phyloP scores from a whole-genome alignment of 1,140 invertebrate genomes.

The Chelonus insularis region DNA sequence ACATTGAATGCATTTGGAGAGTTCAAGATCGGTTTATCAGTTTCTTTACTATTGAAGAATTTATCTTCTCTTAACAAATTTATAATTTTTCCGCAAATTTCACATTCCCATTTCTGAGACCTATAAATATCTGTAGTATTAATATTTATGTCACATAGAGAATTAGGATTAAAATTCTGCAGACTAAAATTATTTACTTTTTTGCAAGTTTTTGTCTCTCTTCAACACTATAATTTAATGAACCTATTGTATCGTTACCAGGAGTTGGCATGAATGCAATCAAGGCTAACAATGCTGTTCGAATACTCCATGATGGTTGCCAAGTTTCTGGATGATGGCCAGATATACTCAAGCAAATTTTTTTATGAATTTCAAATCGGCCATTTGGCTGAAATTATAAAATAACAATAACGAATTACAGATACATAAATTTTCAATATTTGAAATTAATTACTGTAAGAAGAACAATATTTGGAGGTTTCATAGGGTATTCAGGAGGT shows the following conservation, averaged over 20 bases:
- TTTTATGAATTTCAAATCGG: constrained; percentile 91
- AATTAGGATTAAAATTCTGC: too few relatives aligned
- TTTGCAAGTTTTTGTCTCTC: constrained; percentile 82
- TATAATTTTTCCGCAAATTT: constrained; percentile 51
- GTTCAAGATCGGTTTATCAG: constrained; percentile 56
- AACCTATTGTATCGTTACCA: constrained; percentile 86
- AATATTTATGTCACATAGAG: too few relatives aligned
- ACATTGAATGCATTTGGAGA: constrained; percentile 47
- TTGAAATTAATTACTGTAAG: constrained; percentile 70
- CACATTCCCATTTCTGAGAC: constrained; percentile 54
- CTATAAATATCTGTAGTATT: constrained; percentile 34
- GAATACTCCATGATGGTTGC: constrained; percentile 95
- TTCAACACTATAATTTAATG: constrained; percentile 82
- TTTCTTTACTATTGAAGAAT: constrained; percentile 50
- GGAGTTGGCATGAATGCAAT: constrained; percentile 94
- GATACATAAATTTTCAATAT: constrained; percentile 13
- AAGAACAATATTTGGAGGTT: constrained; percentile 94
- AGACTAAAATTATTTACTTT: constrained; percentile 61
- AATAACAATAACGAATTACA: neutral
- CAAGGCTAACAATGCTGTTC: constrained; percentile 89
- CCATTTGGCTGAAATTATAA: constrained; percentile 80
- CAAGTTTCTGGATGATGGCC: constrained; percentile 97
- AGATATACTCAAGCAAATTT: constrained; percentile 95
- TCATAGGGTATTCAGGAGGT: constrained; percentile 94
- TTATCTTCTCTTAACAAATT: constrained; percentile 51